Percentiles rank a stretch among this genome's conserved stretches.
Evolutionary conservation across 2,797 vertebrate species (phyloP).

Genomic region (Columba guinea): DNA sequence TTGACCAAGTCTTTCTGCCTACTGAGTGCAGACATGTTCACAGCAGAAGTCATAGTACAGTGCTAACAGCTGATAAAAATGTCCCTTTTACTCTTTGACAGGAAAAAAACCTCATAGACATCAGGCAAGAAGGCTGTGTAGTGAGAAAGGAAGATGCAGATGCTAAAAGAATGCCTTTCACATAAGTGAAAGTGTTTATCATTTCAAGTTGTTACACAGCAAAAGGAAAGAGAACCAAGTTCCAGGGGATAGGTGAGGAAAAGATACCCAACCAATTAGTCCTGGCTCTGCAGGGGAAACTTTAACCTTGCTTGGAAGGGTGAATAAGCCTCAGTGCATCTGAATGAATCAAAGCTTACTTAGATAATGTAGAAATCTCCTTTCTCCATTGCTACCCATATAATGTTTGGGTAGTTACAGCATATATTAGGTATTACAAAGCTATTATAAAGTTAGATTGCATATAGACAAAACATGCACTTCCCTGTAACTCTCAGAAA

Average conservation of each 20-base stretch:
- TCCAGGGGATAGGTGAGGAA: not conserved
- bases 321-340: not conserved
- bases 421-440: not conserved
- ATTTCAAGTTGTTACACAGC: not conserved
- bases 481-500: not conserved
- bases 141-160: not conserved
- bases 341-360: not conserved
- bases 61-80: fast-evolving
- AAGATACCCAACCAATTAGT: not conserved
- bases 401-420: not conserved
- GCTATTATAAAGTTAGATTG: not conserved
- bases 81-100: not conserved
- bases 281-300: not conserved
- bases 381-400: not conserved
- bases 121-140: not conserved
- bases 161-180: not conserved
- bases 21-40: fast-evolving
- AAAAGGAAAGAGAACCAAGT: not conserved
- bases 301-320: not conserved
- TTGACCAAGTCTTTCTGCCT: not conserved
- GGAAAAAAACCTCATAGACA: not conserved
- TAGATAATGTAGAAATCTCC: not conserved
- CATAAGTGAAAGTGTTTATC: not conserved
- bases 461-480: not conserved
- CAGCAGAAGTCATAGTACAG: not conserved